Percentiles rank a stretch among this genome's conserved stretches.
phyloP scores from a whole-genome alignment of 2,797 vertebrate genomes.

The Babyrousa celebensis region DNA sequence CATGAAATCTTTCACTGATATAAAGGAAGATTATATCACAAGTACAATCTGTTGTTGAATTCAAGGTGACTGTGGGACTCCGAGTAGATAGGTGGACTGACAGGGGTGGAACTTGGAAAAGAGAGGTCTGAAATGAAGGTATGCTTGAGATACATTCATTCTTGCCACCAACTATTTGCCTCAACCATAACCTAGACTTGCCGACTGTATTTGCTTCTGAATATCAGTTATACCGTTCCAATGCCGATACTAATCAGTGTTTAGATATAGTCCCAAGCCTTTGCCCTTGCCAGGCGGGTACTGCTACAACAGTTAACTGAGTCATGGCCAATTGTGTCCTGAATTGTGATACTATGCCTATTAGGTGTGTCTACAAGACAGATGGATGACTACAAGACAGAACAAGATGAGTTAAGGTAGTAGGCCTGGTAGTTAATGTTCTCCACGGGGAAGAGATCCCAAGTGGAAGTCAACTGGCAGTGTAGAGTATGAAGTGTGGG shows the following conservation, averaged over 20 bases:
- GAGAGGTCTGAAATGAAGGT: not conserved
- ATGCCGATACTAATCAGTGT: conserved; percentile 4
- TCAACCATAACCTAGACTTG: not conserved
- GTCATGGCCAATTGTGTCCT: not conserved
- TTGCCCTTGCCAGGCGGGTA: not conserved
- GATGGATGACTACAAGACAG: conserved; percentile 11
- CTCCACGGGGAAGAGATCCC: not conserved
- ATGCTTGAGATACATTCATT: conserved; percentile 9
- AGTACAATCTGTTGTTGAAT: not conserved
- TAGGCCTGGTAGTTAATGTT: conserved; percentile 18
- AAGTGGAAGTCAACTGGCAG: conserved; percentile 53
- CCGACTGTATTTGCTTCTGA: conserved; percentile 26
- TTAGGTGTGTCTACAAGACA: not conserved
- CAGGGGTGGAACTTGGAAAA: not conserved
- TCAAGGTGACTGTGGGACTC: not conserved
- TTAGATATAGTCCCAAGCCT: conserved; percentile 13
- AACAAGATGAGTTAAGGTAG: conserved; percentile 18
- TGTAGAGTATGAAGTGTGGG: not conserved
- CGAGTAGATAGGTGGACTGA: not conserved
- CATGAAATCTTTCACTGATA: not conserved
- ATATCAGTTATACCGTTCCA: not conserved
- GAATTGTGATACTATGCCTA: not conserved
- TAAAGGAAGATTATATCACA: not conserved
- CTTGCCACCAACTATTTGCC: not conserved
- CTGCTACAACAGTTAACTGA: conserved; percentile 46